Base-by-base conservation (phyloP, 2,888 invertebrate genomes). In the Tetrapedia diversipes region DNA sequence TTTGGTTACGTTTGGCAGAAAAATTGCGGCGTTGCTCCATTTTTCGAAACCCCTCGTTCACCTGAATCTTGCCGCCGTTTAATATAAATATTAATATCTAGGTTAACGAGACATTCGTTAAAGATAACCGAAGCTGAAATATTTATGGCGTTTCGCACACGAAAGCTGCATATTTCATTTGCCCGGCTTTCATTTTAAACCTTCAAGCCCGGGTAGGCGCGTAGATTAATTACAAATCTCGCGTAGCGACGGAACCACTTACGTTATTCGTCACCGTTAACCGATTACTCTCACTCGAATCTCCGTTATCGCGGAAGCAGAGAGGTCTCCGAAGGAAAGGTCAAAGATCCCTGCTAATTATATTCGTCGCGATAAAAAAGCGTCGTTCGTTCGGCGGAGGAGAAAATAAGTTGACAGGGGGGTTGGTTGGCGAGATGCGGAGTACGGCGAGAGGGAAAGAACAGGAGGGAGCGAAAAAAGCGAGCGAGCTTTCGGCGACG, bases 401-500 rank as follows among this genome's bases (percentile, higher is more conserved):
- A 70, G 41, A 39, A 63, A 81, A 74, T 66, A 60, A 71, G 61
- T 64, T 49, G 65, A 64, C 54, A 54, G 54, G 54, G 39, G 64
- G 37, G 61, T 11, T n/a, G 39, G 22, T 0, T 10, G 7, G 32
- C 24, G 47, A 67, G 51, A 61, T 4, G 11, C 4, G 1, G 37
- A 37, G 14, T 10, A 29, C n/a, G 51, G 29, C n/a, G n/a, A n/a
- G 41, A 41, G 4, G n/a, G n/a, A n/a, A 45, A 19, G 19, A 37
- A 37, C 4, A 7, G 41, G 53, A 54, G 56, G 43, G n/a, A 34
- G 16, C 37, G 60, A 37, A 22, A 49, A 65, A 59, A 67, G 19
- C 71, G 69, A 32, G 60, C 27, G 57, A 37, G 71, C 45, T 70
- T 71, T 67, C 53, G 74, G 45, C 54, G 69, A 80, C 60, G 82